A percentile compares a stretch with the other conserved stretches of the same genome.
These are phyloP conservation scores for Pterocles gutturalis DNA, from an alignment of 2,113 vertebrate species.

Conservation along the genomic window DNA sequence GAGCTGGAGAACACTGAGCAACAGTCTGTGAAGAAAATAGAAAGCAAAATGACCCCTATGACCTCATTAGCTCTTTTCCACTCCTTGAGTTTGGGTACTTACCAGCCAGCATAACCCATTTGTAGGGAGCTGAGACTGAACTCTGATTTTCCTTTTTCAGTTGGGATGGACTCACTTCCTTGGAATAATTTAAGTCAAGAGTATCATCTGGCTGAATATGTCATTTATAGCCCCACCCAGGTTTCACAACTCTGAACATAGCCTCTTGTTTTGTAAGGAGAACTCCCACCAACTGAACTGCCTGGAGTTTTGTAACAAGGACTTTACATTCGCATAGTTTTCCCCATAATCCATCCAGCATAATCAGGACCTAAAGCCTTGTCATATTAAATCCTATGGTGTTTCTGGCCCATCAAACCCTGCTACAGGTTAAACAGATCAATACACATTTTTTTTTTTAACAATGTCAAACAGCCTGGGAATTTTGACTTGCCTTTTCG, in stretches of 20 bases:
- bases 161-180: not conserved
- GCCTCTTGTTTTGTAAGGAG: slow-evolving; percentile 29
- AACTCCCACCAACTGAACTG: slow-evolving; percentile 2
- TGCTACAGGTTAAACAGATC: not conserved
- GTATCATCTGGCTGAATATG: not conserved
- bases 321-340: slow-evolving; percentile 6
- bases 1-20: not conserved
- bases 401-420: not conserved
- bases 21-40: not conserved
- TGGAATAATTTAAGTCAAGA: not conserved
- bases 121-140: not conserved
- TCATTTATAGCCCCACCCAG: slow-evolving; percentile 4
- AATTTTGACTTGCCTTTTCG: not conserved
- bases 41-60: not conserved
- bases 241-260: slow-evolving; percentile 41
- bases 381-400: not conserved
- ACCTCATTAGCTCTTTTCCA: not conserved
- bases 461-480: not conserved
- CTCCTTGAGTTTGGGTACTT: not conserved
- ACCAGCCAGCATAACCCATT: not conserved
- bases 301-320: slow-evolving; percentile 37
- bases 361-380: not conserved
- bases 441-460: not conserved
- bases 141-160: not conserved
- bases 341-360: not conserved